These are phyloP conservation scores for Triplophysa bombifrons DNA, from an alignment of 2,797 vertebrate genomes.

Conservation along the genomic window DNA sequence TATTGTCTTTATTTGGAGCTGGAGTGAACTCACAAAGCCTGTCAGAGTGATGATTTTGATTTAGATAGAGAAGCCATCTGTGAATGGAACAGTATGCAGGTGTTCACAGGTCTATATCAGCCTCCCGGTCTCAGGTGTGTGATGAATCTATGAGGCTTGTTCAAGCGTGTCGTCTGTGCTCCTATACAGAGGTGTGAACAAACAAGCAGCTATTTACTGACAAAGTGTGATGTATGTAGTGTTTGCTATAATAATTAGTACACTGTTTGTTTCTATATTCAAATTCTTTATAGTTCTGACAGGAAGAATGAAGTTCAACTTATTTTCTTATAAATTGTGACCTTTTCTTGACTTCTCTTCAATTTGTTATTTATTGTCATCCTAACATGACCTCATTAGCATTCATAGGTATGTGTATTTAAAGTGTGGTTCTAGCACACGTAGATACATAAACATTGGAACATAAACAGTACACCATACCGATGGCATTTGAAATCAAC, in stretches of 20 bases:
- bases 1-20: conserved; percentile 71
- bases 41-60: conserved; percentile 62
- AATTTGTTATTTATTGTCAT: neutral
- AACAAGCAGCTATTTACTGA: neutral
- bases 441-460: neutral
- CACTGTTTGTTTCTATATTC: neutral
- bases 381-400: neutral
- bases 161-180: conserved; percentile 19
- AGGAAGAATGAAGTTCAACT: neutral
- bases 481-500: neutral
- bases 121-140: conserved; percentile 23
- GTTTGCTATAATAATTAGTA: conserved; percentile 8
- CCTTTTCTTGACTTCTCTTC: neutral
- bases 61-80: conserved; percentile 70
- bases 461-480: neutral
- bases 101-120: conserved; percentile 60
- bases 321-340: neutral
- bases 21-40: conserved; percentile 46
- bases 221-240: neutral
- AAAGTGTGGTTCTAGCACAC: neutral
- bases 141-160: conserved; percentile 28
- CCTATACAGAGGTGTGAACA: neutral
- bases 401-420: neutral
- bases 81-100: conserved; percentile 65
- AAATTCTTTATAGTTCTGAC: neutral